phyloP scores from a whole-genome alignment of 64 coral and sea anemone species.

The Cladopsammia gracilis region DNA sequence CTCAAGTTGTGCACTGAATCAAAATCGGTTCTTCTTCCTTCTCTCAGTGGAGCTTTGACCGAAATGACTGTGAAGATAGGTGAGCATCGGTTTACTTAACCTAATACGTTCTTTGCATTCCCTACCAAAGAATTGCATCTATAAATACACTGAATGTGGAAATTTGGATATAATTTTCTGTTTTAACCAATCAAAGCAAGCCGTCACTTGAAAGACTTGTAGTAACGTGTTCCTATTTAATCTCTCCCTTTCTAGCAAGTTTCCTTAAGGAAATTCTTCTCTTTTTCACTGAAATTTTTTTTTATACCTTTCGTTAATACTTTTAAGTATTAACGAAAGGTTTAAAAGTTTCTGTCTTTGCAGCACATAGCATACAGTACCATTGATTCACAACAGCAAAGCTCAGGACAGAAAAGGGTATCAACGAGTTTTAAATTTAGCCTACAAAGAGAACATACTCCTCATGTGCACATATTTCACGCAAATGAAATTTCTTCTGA shows the following conservation, averaged over 20 bases:
- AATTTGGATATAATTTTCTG: too few species aligned
- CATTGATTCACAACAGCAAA: neutral
- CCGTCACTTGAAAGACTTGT: neutral
- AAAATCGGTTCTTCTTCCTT: neutral
- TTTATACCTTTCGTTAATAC: neutral
- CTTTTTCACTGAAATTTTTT: neutral
- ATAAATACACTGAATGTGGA: neutral
- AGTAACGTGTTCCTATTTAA: neutral
- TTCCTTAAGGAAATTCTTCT: slow-evolving; percentile 12
- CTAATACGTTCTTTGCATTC: neutral
- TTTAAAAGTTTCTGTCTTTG: neutral
- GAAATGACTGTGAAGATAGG: neutral
- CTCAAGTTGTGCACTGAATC: neutral
- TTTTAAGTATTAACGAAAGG: too few species aligned
- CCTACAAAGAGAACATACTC: neutral
- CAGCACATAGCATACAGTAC: neutral
- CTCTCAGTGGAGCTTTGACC: neutral
- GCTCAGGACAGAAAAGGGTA: neutral
- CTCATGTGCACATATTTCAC: neutral
- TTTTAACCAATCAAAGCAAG: slow-evolving; percentile 3
- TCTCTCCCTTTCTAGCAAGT: neutral
- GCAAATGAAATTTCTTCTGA: neutral
- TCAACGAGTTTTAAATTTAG: neutral
- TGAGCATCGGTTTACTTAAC: neutral
- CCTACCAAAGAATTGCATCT: neutral